phyloP scores from a whole-genome alignment of 2,113 vertebrate genomes.

The Micromys minutus region DNA sequence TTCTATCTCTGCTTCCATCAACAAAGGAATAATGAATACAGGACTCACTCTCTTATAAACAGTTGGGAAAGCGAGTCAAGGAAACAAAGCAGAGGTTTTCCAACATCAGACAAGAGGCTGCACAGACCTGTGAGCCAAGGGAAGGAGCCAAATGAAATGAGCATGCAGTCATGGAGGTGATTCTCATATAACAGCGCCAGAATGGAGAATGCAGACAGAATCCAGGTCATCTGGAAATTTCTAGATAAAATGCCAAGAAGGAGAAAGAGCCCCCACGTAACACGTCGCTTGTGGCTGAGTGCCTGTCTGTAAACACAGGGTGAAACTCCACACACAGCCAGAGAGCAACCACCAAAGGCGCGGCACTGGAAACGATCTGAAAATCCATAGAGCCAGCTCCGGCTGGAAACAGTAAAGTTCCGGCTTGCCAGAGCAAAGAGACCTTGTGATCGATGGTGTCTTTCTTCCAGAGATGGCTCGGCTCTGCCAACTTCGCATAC shows the following conservation, averaged over 20 bases:
- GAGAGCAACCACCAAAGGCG: not conserved
- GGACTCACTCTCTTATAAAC: not conserved
- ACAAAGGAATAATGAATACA: not conserved
- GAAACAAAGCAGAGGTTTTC: not conserved
- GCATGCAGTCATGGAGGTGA: not conserved
- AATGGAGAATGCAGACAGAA: not conserved
- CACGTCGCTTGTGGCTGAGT: not conserved
- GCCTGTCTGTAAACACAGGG: not conserved
- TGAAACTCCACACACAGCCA: not conserved
- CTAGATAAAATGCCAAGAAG: constrained; percentile 12
- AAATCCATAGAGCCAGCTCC: not conserved
- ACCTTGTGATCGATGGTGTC: not conserved
- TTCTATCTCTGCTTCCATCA: not conserved
- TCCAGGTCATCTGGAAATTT: not conserved
- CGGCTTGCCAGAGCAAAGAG: not conserved
- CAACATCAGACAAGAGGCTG: not conserved
- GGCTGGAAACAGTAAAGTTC: not conserved
- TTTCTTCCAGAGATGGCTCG: not conserved
- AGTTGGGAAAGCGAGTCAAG: constrained; percentile 27
- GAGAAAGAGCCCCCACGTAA: not conserved
- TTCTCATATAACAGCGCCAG: not conserved
- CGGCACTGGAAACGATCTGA: not conserved
- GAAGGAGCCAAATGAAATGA: not conserved
- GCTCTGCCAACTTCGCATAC: not conserved
- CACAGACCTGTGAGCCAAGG: not conserved